Conservation (phyloP, 2,888 invertebrate species). For the Siphonodentalium dalli region DNA sequence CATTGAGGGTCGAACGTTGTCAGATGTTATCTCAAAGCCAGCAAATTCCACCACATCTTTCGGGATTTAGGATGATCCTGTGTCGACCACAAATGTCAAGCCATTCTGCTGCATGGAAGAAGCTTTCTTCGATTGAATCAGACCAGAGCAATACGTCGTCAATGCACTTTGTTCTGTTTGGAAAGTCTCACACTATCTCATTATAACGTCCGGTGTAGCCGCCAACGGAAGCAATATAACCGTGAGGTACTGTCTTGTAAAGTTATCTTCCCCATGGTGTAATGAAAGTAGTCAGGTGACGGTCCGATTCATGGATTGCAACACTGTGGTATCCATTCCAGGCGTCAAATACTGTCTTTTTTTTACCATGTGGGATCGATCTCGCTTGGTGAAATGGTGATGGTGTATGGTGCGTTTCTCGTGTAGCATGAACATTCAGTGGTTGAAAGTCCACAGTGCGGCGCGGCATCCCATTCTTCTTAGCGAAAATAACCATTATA, state of each 20-base stretch:
- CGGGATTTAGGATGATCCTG: constrained; percentile 28
- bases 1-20: constrained; percentile 29
- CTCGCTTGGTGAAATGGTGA: constrained; percentile 23
- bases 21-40: constrained; percentile 23
- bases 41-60: constrained; percentile 25
- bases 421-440: constrained; percentile 15
- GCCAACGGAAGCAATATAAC: constrained; percentile 28
- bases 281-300: constrained; percentile 27
- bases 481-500: constrained; percentile 17
- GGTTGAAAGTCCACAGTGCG: constrained; percentile 18
- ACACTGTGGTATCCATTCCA: constrained; percentile 27
- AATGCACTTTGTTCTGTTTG: constrained; percentile 27
- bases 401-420: constrained; percentile 32
- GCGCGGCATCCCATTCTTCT: constrained; percentile 15
- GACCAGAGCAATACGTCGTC: constrained; percentile 32
- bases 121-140: constrained; percentile 24
- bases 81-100: constrained; percentile 25
- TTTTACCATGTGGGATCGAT: constrained; percentile 23
- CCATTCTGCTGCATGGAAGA: constrained; percentile 29
- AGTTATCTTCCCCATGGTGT: constrained; percentile 25
- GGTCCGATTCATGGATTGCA: constrained; percentile 23
- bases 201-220: constrained; percentile 30
- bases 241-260: constrained; percentile 25
- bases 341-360: constrained; percentile 26
- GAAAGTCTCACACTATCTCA: constrained; percentile 21